Evolutionary conservation across 2,113 vertebrate species (phyloP).

Genomic region (Bungarus multicinctus): DNA sequence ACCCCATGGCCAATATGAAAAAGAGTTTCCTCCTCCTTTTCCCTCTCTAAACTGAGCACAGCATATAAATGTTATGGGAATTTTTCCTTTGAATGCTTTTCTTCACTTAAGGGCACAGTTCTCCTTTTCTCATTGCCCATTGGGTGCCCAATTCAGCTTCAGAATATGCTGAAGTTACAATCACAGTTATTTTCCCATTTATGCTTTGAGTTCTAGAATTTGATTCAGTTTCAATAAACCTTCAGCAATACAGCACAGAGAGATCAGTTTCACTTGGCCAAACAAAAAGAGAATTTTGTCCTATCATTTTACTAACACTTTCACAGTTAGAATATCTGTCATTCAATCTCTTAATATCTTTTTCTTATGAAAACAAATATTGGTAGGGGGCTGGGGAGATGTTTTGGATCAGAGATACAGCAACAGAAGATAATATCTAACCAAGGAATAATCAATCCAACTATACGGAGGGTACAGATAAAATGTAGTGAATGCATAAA

Average conservation of each 20-base stretch:
- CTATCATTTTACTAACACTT: neutral
- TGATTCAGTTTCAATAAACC: neutral
- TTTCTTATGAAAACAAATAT: neutral
- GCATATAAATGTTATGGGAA: neutral
- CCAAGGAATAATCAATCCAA: neutral
- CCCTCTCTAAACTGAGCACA: neutral
- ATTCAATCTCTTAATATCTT: neutral
- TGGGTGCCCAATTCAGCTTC: neutral
- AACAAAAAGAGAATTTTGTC: constrained; percentile 35
- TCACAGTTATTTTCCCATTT: neutral
- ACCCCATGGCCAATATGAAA: neutral
- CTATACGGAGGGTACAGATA: neutral
- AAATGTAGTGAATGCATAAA: neutral
- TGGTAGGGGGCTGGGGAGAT: too few relatives aligned
- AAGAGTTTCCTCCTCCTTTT: neutral
- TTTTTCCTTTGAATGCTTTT: neutral
- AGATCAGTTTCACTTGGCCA: neutral
- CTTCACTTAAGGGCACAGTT: neutral
- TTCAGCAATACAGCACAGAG: neutral
- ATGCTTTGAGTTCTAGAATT: neutral
- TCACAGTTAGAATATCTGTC: neutral
- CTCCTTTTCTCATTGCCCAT: neutral
- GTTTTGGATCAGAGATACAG: neutral
- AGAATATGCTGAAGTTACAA: neutral
- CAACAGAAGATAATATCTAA: neutral